Base-by-base conservation (phyloP, 2,797 vertebrate species). In the Bryconaethiops microstoma region DNA sequence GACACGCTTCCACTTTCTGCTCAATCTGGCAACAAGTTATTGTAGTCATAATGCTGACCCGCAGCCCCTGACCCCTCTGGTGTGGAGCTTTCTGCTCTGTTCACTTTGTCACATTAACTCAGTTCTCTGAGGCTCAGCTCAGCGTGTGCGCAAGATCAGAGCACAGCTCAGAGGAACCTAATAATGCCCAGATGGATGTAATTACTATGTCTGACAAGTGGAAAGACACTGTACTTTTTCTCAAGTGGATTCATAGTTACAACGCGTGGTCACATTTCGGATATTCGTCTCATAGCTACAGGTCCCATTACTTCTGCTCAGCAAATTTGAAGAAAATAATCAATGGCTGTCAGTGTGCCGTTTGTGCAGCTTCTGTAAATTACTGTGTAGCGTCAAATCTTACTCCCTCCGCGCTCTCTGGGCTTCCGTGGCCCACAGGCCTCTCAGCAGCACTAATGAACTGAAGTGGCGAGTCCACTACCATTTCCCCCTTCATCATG, bases 11-110 rank as follows among this genome's bases (percentile, higher is more conserved):
- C 13, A 17, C 4, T 70, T 39, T 78, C 65, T 59, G 45, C 40
- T 78, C 65, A 60, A 70, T 78, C 54, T 42, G 76, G 65, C 55
- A 59, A 48, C 52, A 59, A 69, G 54, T 35, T 78, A 70, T 78
- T 70, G 65, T 35, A 60, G 54, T 35, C 40, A 29, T 59, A 68
- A 77, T 59, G 9, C 65, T 59, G 76, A 69, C 52, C 54, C 13
- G 23, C 65, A 60, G 21, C 25, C 7, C 12, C 16, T 62, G 55
- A 78, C 67, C 76, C 12, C 40, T 42, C 50, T 55, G 68, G 12
- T 16, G n/a, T 70, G 40, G 45, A 70, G 68, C 23, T 70, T 52
- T 70, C 65, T 68, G 62, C 25, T 54, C 29, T 29, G 48, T 16
- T 65, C 42, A n/a, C 42, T 48, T 50, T 29, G 21, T 76, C 25